These are phyloP conservation scores for Yponomeuta cagnagella DNA, from an alignment of 2,888 invertebrate genomes.

Conservation along the genomic window DNA sequence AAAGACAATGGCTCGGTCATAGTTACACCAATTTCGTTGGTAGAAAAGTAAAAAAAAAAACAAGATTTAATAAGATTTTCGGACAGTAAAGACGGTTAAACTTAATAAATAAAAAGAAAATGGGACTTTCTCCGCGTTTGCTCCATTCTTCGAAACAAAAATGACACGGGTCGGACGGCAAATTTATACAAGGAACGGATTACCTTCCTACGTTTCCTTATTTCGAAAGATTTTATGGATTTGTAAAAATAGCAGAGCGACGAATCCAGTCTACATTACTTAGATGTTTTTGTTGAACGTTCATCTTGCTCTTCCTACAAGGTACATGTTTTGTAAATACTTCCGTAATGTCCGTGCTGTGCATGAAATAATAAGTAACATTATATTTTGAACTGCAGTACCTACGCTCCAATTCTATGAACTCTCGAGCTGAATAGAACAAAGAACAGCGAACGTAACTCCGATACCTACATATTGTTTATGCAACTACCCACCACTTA, in stretches of 20 bases:
- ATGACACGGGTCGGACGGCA: neutral
- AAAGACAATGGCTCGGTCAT: too few species aligned
- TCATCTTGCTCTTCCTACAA: neutral
- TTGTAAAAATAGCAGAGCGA: neutral
- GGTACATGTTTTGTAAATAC: neutral
- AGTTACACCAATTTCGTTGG: neutral
- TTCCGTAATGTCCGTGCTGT: neutral
- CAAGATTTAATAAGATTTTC: neutral
- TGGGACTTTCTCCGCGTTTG: neutral
- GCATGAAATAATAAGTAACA: neutral
- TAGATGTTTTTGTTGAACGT: neutral
- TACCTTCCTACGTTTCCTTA: neutral
- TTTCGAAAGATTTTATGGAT: neutral
- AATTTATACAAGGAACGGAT: neutral
- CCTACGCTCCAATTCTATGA: slow-evolving; percentile 5
- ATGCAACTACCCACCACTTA: slow-evolving; percentile 5
- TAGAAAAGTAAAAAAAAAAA: neutral
- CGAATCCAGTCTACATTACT: neutral
- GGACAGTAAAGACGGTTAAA: neutral
- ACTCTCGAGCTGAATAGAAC: slow-evolving; percentile 9
- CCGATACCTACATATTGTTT: slow-evolving; percentile 7
- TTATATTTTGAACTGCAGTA: slow-evolving; percentile 3
- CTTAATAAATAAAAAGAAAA: neutral
- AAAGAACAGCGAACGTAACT: slow-evolving; percentile 1
- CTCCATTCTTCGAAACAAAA: neutral